Evolutionary conservation across 1,140 invertebrate species (phyloP), one percentile per base, ranked within the genome.

Genomic region (Pseudomyrmex cubaensis): DNA sequence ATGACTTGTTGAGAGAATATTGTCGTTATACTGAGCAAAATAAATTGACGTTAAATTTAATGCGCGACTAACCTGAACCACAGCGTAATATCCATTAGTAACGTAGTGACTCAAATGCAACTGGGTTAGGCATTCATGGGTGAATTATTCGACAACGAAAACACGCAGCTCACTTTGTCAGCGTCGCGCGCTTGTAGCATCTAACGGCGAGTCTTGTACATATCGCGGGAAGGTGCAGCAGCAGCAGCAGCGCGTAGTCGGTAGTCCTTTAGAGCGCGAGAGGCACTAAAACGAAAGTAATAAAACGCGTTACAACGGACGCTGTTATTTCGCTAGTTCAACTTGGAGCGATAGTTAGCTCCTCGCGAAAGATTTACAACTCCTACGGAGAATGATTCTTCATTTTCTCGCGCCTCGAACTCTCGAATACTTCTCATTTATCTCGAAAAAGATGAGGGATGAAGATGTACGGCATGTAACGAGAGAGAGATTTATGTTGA

Each of bases 311-410:
- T 82, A 66, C 20, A 66, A 70, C 25, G 2, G 76, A 56, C 10
- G 61, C 35, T 75, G 59, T 85, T 35, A 35, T 35, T 87, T 69
- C 66, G 46, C 20, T 5, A 25, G 61, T 74, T n/a, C 62, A 67
- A 66, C 70, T 25, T 15, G 46, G 35, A 35, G 22, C 70, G 63
- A 85, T 88, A 87, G 74, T 82, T 82, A 82, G 72, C 83, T 87
- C 35, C 61, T 57, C 46, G 10, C 8, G 35, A 35, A 50, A 82
- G 83, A 87, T 88, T 88, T 87, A 85, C 87, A 85, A 76, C 83
- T 76, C 84, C 67, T 85, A 85, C 61, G 17, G 64, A 66, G 54
- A 67, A 74, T 83, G 74, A 78, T 85, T 67, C 85, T 73, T 86
- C 83, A 66, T 78, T 87, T 78, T 75, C 25, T 59, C 50, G 25